Conservation (phyloP, 2,888 invertebrate species). For the Eristalis intricaria region DNA sequence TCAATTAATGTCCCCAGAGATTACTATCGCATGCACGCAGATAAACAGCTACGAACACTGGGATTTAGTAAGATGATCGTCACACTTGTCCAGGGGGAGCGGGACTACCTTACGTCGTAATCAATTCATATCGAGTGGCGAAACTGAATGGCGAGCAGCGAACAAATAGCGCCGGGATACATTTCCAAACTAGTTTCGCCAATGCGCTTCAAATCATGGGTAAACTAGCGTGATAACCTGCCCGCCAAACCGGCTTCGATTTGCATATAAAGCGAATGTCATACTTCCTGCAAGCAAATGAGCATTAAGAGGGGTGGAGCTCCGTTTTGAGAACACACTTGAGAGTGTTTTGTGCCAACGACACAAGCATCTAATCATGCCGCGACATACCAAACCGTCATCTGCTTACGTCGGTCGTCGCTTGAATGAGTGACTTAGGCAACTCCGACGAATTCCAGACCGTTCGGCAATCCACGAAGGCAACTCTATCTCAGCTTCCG, state of each 20-base stretch:
- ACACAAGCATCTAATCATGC: background rate
- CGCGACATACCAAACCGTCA: background rate
- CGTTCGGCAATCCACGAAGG: background rate
- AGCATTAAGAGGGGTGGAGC: background rate
- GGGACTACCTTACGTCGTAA: background rate
- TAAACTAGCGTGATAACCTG: constrained; percentile 35
- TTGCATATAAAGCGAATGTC: constrained; percentile 61
- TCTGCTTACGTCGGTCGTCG: background rate
- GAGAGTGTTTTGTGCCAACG: background rate
- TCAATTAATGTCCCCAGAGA: constrained; percentile 43
- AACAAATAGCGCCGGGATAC: background rate
- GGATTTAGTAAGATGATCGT: background rate
- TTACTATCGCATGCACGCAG: constrained; percentile 18
- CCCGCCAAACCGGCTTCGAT: constrained; percentile 50
- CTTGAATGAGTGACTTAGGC: background rate
- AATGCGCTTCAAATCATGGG: background rate
- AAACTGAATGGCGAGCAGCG: background rate
- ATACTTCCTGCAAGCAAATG: background rate
- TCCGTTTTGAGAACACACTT: background rate
- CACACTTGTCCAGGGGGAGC: background rate
- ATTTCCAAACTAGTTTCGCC: constrained; percentile 4
- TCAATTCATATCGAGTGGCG: background rate
- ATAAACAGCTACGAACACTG: background rate
- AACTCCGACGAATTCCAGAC: background rate
- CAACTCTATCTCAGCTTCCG: background rate